Conservation (phyloP, 2,113 vertebrate genomes). For the Tenebrosternarchus preto region DNA sequence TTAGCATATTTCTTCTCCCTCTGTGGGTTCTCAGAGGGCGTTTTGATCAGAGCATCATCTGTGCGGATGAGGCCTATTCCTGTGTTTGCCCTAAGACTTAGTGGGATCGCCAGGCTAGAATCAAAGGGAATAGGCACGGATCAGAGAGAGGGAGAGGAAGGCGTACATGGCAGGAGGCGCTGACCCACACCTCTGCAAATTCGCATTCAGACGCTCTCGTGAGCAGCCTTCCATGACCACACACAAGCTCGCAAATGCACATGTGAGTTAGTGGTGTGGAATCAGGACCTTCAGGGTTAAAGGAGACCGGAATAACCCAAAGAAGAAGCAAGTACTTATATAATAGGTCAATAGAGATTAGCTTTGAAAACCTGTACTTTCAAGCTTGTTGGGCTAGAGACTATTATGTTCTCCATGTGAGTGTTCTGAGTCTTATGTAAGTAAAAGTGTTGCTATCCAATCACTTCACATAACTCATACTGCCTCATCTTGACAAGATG, state of each 20-base stretch:
- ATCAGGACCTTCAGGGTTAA: not conserved
- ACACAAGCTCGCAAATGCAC: conserved; percentile 16
- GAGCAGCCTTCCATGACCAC: conserved; percentile 7
- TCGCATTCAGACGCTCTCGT: conserved; percentile 19
- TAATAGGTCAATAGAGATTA: not conserved
- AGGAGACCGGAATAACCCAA: not conserved
- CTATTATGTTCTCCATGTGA: no score
- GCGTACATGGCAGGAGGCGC: conserved; percentile 60
- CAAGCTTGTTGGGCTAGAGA: no score
- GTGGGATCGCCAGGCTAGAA: conserved; percentile 74
- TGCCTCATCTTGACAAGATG: no score
- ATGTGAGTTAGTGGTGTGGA: not conserved
- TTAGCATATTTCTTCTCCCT: conserved; percentile 72
- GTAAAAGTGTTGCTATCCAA: no score
- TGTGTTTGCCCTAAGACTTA: conserved; percentile 79
- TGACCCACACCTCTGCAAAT: conserved; percentile 35
- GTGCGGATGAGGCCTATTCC: conserved; percentile 75
- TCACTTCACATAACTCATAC: no score
- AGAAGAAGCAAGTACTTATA: not conserved
- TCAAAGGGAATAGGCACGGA: conserved; percentile 74
- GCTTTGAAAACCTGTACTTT: no score
- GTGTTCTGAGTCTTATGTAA: no score
- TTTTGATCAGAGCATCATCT: conserved; percentile 80
- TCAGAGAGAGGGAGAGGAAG: conserved; percentile 64
- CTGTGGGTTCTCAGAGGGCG: conserved; percentile 70